These are phyloP conservation scores for Odocoileus virginianus DNA, from an alignment of 2,113 vertebrate genomes.

Conservation along the genomic window DNA sequence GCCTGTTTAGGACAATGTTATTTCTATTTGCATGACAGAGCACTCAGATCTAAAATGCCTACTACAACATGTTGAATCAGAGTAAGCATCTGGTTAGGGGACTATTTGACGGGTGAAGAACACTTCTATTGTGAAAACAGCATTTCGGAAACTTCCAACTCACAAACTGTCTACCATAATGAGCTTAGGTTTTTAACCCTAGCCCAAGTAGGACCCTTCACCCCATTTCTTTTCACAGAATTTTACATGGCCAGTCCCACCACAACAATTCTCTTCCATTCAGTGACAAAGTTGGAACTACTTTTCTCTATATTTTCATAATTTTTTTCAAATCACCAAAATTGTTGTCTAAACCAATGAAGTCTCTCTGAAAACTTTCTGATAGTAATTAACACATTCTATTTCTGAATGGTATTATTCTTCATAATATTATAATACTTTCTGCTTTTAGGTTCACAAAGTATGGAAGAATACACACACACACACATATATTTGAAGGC, in stretches of 20 bases:
- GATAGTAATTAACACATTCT: background rate
- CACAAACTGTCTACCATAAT: background rate
- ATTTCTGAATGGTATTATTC: background rate
- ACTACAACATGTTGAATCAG: background rate
- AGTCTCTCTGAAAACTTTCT: background rate
- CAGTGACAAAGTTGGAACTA: background rate
- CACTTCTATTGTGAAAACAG: background rate
- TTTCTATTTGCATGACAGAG: background rate
- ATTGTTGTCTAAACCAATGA: background rate
- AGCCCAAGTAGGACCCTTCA: background rate
- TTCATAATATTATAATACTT: background rate
- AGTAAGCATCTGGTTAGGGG: background rate
- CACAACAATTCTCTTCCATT: background rate
- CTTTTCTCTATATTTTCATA: background rate
- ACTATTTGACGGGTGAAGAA: background rate
- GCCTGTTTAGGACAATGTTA: background rate
- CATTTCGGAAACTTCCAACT: background rate
- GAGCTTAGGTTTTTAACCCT: background rate
- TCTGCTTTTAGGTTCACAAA: background rate
- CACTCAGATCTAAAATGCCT: background rate
- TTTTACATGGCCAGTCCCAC: background rate
- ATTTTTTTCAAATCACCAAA: background rate
- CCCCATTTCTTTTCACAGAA: background rate
- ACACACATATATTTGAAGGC: background rate
- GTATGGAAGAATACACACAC: no score